These are phyloP conservation scores for Ammodytes marinus DNA, from an alignment of 2,113 vertebrate genomes.

Conservation along the genomic window DNA sequence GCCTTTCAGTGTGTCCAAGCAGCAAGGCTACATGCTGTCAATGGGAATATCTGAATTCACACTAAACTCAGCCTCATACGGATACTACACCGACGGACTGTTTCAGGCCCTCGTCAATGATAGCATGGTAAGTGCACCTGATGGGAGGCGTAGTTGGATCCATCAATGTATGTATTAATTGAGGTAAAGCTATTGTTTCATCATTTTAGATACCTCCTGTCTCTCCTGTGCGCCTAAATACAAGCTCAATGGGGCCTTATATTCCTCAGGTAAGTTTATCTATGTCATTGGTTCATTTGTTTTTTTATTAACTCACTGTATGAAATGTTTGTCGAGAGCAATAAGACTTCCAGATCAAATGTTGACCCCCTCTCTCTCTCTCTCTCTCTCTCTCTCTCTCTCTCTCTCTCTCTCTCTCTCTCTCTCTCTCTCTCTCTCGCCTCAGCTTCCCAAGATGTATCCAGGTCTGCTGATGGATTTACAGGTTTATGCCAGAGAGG, in stretches of 20 bases:
- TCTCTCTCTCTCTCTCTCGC: not conserved
- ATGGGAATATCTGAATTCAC: constrained; percentile 81
- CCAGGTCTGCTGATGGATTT: constrained; percentile 79
- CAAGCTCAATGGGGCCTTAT: constrained; percentile 71
- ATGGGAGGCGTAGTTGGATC: too few species aligned
- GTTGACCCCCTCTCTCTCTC: not conserved
- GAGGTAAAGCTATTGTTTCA: not conserved
- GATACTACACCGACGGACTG: constrained; percentile 61
- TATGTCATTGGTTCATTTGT: not conserved
- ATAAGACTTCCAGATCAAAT: not conserved
- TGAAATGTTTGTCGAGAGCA: not conserved
- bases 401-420: not conserved
- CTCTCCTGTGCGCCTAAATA: constrained; percentile 79
- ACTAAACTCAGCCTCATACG: constrained; percentile 79
- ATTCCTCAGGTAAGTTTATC: constrained; percentile 79
- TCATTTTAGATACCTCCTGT: constrained; percentile 67
- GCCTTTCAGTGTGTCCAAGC: constrained; percentile 59
- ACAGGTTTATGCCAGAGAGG: constrained; percentile 66
- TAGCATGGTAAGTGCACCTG: constrained; percentile 73
- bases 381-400: not conserved
- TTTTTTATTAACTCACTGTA: not conserved
- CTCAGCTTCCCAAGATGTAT: constrained; percentile 79
- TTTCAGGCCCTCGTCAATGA: constrained; percentile 74
- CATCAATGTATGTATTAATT: not conserved
- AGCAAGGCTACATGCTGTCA: constrained; percentile 74